Percentiles rank a stretch among this genome's conserved stretches.
Evolutionary conservation across 2,797 vertebrate species (phyloP).

Genomic region (Parotocinclus haroldoi): DNA sequence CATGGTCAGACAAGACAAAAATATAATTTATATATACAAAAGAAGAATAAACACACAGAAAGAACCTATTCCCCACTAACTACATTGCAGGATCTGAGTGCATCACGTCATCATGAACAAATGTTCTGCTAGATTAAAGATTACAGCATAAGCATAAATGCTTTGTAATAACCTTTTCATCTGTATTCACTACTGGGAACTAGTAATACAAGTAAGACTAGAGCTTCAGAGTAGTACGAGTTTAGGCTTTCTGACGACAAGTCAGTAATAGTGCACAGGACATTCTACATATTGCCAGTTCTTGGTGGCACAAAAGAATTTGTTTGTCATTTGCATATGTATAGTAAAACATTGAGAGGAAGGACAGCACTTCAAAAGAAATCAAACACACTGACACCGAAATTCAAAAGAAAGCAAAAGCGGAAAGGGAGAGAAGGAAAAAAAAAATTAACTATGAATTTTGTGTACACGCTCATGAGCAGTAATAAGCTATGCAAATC

Average conservation of each 20-base stretch:
- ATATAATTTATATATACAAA: no score
- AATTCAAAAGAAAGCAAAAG: conserved; percentile 18
- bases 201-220: background rate
- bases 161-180: background rate
- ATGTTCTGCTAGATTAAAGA: no score
- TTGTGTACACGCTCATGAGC: conserved; percentile 37
- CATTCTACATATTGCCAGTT: conserved; percentile 25
- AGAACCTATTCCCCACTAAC: no score
- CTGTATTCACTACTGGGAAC: background rate
- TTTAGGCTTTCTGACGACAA: no score
- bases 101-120: no score
- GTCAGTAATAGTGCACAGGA: no score
- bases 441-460: conserved; percentile 40
- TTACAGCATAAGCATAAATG: background rate
- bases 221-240: background rate
- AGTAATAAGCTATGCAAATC: conserved; percentile 51
- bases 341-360: conserved; percentile 46
- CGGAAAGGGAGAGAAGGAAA: background rate
- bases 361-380: conserved; percentile 42
- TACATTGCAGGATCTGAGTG: no score
- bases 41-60: no score
- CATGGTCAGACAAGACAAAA: no score
- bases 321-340: conserved; percentile 54
- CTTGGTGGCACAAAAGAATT: conserved; percentile 35
- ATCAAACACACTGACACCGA: conserved; percentile 42